Base-by-base conservation (phyloP, 2,888 invertebrate genomes). In the Dugesia japonica region DNA sequence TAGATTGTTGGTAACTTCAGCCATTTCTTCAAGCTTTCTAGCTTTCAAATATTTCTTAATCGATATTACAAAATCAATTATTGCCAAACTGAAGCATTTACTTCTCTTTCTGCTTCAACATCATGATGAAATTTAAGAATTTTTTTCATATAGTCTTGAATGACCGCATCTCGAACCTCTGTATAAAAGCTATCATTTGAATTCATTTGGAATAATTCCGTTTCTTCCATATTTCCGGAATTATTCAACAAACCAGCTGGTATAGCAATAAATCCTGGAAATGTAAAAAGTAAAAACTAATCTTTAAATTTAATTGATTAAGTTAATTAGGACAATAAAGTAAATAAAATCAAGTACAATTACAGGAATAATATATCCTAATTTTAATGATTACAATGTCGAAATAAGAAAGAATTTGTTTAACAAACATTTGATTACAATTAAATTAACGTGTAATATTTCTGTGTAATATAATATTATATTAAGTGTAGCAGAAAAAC, bases 141-240 rank as follows among this genome's bases (percentile, higher is more conserved):
- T n/a, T 56, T 56, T 23, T 56, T 56, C 23, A 56, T 20, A n/a
- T 23, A 56, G 7, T 56, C 56, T 20, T 56, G 56, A 20, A 56
- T 56, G 17, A 56, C 56, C 1, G 56, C 23, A 56, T 56, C 23
- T 56, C 56, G 56, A 56, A 23, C 56, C 7, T 56, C 56, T 7
- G 56, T n/a, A n/a, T 56, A 56, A n/a, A 56, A 56, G 17, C 4
- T n/a, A 23, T 56, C 56, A n/a, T 4, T 9, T 4, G 56, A 56
- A 56, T 56, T 56, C 56, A 56, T 56, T 56, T 56, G 56, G 17
- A 56, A 56, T n/a, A 56, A n/a, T n/a, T 56, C 56, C 7, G 56
- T 20, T 9, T 56, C 56, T 13, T 56, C 56, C 23, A 56, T 56
- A 23, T n/a, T 56, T 1, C 56, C 56, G n/a, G n/a, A 20, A 9